phyloP scores from a whole-genome alignment of 2,113 vertebrate genomes.

The Phaethornis superciliosus region DNA sequence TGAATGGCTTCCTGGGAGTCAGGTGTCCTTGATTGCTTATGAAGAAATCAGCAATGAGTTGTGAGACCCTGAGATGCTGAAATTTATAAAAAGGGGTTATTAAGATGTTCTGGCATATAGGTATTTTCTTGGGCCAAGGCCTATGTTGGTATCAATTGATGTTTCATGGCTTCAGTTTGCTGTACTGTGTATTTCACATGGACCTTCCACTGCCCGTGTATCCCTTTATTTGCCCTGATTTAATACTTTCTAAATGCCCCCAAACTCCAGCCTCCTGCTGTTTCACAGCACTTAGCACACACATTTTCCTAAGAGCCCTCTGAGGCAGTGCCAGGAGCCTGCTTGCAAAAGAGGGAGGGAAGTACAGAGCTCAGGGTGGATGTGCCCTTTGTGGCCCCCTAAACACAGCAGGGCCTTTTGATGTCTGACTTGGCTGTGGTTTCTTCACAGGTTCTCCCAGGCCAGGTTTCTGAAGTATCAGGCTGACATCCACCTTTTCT shows the following conservation, averaged over 20 bases:
- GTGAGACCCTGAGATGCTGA: not conserved
- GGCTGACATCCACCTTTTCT: not conserved
- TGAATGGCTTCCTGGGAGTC: not conserved
- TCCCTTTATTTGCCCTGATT: not conserved
- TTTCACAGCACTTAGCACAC: fast-evolving
- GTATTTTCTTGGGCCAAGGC: not conserved
- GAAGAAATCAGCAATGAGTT: not conserved
- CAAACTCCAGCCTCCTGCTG: not conserved
- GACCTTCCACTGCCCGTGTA: not conserved
- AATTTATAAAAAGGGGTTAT: not conserved
- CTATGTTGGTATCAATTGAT: not conserved
- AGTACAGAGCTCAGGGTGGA: not conserved
- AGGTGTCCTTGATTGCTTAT: not conserved
- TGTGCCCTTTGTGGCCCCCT: no score
- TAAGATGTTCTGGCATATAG: not conserved
- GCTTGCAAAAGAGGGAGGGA: not conserved
- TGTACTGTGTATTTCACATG: not conserved
- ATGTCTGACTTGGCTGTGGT: not conserved
- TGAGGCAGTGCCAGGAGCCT: fast-evolving
- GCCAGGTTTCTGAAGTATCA: not conserved
- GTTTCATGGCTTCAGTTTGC: not conserved
- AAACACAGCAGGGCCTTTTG: not conserved
- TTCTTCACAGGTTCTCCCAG: not conserved
- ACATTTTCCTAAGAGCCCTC: not conserved
- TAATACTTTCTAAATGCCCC: not conserved